Conservation (phyloP, 2,888 invertebrate genomes). For the Drosophila infuscata region DNA sequence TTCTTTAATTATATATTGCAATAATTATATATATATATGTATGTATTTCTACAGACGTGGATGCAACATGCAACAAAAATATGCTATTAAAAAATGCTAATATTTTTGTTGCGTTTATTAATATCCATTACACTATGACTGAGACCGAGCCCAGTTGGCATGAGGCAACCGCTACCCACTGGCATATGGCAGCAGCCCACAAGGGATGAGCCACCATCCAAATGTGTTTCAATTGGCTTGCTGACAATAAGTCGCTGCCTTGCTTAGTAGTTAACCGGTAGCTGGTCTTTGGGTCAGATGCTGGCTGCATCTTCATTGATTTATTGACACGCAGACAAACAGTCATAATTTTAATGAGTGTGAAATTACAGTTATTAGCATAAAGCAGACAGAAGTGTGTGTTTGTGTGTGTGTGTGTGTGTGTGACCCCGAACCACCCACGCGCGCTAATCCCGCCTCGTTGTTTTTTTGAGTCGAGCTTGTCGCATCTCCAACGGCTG, state of each 20-base stretch:
- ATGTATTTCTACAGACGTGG: background rate
- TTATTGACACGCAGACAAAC: background rate
- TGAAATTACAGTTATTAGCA: constrained; percentile 32
- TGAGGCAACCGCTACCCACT: background rate
- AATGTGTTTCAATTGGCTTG: constrained; percentile 43
- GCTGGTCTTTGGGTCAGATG: constrained; percentile 11
- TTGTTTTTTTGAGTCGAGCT: constrained; percentile 23
- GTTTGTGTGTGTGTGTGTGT: no score
- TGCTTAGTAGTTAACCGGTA: constrained; percentile 24
- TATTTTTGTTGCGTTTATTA: background rate
- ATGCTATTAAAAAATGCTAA: background rate
- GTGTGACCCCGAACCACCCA: constrained; percentile 25
- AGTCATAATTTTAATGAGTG: background rate
- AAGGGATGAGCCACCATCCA: constrained; percentile 13
- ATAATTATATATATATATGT: background rate
- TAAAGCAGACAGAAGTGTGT: background rate
- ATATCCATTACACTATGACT: background rate
- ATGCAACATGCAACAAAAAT: background rate
- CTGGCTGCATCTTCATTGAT: constrained; percentile 22
- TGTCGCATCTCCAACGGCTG: constrained; percentile 23
- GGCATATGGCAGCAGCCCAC: background rate
- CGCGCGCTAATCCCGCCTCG: constrained; percentile 8
- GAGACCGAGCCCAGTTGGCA: background rate
- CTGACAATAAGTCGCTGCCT: constrained; percentile 27
- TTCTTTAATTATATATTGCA: background rate